Evolutionary conservation across 1,140 invertebrate species (phyloP), one percentile per base, ranked within the genome.

Genomic region (Drosophila sproati): DNA sequence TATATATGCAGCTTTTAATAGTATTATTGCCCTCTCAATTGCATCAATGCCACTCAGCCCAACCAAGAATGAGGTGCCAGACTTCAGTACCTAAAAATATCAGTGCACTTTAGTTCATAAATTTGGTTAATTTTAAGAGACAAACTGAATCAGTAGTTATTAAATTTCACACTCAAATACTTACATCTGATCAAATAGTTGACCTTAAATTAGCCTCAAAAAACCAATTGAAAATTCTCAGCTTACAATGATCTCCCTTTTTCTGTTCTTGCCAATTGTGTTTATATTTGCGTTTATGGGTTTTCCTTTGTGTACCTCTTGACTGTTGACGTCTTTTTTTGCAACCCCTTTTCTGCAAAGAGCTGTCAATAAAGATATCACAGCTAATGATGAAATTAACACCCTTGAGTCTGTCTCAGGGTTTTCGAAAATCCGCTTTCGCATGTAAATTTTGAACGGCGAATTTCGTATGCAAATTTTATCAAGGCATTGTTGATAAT

Each of bases 21-120:
- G 97, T 92, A 97, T 97, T 77, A 97, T 97, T 82, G 97, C 97
- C 0, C 96, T 97, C 2, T 96, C 96, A 5, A 97, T 97, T 94
- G 96, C 97, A 8, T 96, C 96, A 2, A 93, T 97, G 70, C 94
- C 94, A 0, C 93, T 95, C 85, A 93, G 92, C 60, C 92, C 92
- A 20, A 90, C 91, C 0, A 45, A 92, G 4, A 87, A 91, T 4
- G 92, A 93, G 45, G 77, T 81, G 48, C 60, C 74, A 82, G 64
- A 50, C 64, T 52, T 71, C 61, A 12, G 35, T 54, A 47, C 39
- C 47, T 61, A 70, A 67, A 20, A 75, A 67, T 12, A 74, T 66
- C 60, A 51, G 82, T 85, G 78, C 82, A 82, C 87, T 86, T 78
- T 52, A 73, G 51, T 61, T 31, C 39, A 20, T 20, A 20, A 75